A percentile compares a stretch with the other conserved stretches of the same genome.
Conservation (phyloP, 2,797 vertebrate genomes). For the Erethizon dorsatum region DNA sequence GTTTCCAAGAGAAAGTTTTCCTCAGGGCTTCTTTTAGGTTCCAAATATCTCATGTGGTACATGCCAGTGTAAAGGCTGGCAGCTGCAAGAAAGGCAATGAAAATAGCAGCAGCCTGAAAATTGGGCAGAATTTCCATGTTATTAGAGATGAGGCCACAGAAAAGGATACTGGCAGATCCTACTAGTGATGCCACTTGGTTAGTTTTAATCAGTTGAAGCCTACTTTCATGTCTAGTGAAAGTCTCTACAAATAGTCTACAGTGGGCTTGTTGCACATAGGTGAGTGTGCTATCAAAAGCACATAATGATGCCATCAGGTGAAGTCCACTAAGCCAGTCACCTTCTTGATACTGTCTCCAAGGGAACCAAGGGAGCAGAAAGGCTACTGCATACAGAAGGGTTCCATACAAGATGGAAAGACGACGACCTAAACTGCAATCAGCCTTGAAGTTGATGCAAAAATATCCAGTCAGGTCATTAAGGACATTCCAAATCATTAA, state of each 20-base stretch:
- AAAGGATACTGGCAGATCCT: conserved; percentile 93
- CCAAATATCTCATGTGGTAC: conserved; percentile 90
- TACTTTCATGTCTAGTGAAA: conserved; percentile 90
- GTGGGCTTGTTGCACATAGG: conserved; percentile 95
- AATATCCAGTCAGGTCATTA: conserved; percentile 95
- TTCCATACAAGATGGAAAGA: conserved; percentile 93
- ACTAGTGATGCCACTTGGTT: conserved; percentile 93
- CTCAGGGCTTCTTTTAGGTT: neutral
- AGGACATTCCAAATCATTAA: conserved; percentile 97
- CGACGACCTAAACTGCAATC: conserved; percentile 91
- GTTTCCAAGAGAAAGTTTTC: conserved; percentile 69
- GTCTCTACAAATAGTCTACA: conserved; percentile 94
- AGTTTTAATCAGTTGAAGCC: conserved; percentile 93
- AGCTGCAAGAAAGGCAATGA: conserved; percentile 90
- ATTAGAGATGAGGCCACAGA: conserved; percentile 93
- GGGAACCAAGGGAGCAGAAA: conserved; percentile 98
- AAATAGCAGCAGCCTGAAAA: conserved; percentile 91
- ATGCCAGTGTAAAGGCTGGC: conserved; percentile 94
- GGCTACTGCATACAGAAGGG: conserved; percentile 92
- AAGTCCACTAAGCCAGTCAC: conserved; percentile 94
- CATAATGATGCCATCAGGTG: conserved; percentile 93
- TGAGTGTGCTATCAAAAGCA: conserved; percentile 93
- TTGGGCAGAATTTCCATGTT: conserved; percentile 93
- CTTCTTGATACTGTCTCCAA: conserved; percentile 92
- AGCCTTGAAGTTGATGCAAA: conserved; percentile 92